Percentiles rank a stretch among this genome's conserved stretches.
phyloP scores from a whole-genome alignment of 2,888 invertebrate species.

The Meta bourneti region DNA sequence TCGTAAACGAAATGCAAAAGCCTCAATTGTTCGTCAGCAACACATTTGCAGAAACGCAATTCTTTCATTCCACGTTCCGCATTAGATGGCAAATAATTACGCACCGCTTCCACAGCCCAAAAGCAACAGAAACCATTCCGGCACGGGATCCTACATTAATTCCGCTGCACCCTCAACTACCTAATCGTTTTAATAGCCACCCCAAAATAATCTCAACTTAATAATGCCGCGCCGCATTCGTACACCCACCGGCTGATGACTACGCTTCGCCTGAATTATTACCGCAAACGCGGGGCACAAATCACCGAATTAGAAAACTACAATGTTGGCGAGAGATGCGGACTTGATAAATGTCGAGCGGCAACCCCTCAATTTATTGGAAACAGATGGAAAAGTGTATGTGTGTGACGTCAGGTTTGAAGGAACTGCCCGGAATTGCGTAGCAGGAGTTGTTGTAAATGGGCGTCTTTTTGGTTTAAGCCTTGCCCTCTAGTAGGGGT shows the following conservation, averaged over 20 bases:
- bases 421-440: not conserved
- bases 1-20: not conserved
- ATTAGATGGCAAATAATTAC: slow-evolving; percentile 10
- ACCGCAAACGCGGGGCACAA: not conserved
- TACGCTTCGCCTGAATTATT: not conserved
- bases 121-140: no score
- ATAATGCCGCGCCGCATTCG: not conserved
- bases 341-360: not conserved
- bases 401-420: not conserved
- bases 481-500: not conserved
- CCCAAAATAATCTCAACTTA: slow-evolving; percentile 18
- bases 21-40: not conserved
- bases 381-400: slow-evolving; percentile 17
- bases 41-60: not conserved
- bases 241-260: not conserved
- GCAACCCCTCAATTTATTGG: slow-evolving; percentile 14
- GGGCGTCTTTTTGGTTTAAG: not conserved
- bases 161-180: not conserved
- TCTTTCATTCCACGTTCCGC: not conserved
- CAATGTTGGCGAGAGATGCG: not conserved
- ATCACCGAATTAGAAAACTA: slow-evolving; percentile 4
- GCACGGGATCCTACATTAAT: no score
- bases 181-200: slow-evolving; percentile 25
- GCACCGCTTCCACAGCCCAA: not conserved
- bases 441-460: not conserved